These are phyloP conservation scores for Neosilurus hyrtlii DNA, from an alignment of 2,797 vertebrate species.

Conservation along the genomic window DNA sequence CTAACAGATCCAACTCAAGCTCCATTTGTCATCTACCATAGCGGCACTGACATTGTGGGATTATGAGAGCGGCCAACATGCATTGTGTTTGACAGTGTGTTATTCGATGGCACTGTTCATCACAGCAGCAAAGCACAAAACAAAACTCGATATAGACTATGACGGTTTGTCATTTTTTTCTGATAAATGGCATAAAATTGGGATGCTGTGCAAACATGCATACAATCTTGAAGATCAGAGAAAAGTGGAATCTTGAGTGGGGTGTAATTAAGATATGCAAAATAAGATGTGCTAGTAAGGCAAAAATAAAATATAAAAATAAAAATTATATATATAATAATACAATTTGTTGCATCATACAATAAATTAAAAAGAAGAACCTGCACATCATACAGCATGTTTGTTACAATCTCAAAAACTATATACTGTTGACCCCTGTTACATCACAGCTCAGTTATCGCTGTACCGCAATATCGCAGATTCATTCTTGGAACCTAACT, in stretches of 20 bases:
- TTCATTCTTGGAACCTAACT: no score
- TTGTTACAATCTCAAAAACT: no score
- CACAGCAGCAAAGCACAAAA: constrained; percentile 36
- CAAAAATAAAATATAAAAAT: not conserved
- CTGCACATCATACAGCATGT: no score
- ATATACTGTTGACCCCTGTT: no score
- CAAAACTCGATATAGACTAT: constrained; percentile 17
- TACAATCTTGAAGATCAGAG: not conserved
- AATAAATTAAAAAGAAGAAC: no score
- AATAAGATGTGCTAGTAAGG: not conserved
- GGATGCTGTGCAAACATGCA: constrained; percentile 5
- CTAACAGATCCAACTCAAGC: constrained; percentile 31
- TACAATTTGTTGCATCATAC: no score
- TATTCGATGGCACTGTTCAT: not conserved
- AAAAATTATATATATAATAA: no score
- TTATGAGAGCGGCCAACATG: constrained; percentile 2
- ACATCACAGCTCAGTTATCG: no score
- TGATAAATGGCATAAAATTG: constrained; percentile 35
- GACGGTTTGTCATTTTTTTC: constrained; percentile 35
- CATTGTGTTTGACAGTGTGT: not conserved
- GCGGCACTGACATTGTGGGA: constrained; percentile 30
- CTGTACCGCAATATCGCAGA: no score
- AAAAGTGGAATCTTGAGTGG: not conserved
- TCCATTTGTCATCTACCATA: constrained; percentile 44
- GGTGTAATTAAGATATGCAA: no score